A percentile compares a stretch with the other conserved stretches of the same genome.
phyloP scores from a whole-genome alignment of 2,797 vertebrate species.

The Erithacus rubecula region DNA sequence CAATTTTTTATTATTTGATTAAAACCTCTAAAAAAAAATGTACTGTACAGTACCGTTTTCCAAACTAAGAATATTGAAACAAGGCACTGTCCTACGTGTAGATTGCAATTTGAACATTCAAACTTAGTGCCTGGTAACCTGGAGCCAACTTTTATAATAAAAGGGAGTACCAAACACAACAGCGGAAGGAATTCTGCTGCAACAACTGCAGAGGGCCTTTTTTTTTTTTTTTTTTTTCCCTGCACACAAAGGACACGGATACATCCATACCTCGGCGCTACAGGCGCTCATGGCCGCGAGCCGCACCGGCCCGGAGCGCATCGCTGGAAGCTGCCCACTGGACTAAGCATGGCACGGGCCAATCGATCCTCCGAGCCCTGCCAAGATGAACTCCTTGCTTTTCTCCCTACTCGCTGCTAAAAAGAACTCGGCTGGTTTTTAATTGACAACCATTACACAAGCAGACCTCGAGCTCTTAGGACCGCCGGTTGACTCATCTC shows the following conservation, averaged over 20 bases:
- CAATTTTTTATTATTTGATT: background rate
- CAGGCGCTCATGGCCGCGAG: conserved; percentile 16
- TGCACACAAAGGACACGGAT: conserved; percentile 68
- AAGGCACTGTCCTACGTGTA: background rate
- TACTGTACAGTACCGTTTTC: background rate
- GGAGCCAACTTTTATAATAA: background rate
- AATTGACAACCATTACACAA: background rate
- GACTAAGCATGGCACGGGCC: background rate
- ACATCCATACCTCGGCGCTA: conserved; percentile 40
- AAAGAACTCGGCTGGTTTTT: background rate
- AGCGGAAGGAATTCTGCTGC: conserved; percentile 3
- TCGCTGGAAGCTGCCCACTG: background rate
- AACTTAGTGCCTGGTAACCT: background rate
- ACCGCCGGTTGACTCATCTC: background rate
- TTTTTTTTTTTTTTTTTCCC: background rate
- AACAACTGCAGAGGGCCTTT: conserved; percentile 42
- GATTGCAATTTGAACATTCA: background rate
- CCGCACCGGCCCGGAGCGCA: background rate
- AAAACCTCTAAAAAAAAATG: background rate
- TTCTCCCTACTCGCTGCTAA: background rate
- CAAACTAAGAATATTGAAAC: background rate
- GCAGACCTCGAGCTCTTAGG: background rate
- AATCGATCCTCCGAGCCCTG: background rate
- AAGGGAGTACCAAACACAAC: background rate
- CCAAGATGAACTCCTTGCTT: background rate